Evolutionary conservation across 1,140 invertebrate species (phyloP), one percentile per base, ranked within the genome.

Genomic region (Micrasema longulum): DNA sequence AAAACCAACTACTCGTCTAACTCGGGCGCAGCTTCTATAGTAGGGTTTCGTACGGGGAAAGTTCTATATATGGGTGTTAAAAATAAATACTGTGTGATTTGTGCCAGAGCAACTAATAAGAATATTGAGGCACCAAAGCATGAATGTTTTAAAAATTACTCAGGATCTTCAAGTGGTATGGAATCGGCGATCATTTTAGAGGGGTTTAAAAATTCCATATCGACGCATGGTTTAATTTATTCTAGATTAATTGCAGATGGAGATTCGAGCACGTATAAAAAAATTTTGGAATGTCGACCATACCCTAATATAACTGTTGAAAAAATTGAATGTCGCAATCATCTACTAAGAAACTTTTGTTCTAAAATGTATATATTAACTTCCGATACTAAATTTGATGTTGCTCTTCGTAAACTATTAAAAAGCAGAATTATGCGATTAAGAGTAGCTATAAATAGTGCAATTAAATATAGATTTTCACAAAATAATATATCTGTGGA

Each of bases 201-300:
- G 73, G 80, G 80, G 14, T 86, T 86, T 31, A 31, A 31, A 31
- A 9, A 48, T 9, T 81, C 80, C 62, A 52, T 82, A 9, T 63
- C 78, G 48, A 78, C 77, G 71, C 74, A 86, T 77, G 75, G 78
- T 1, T 2, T 85, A 2, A 79, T 81, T 22, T 84, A 84, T 69
- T 74, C 67, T 45, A 64, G 52, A 12, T 23, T 86, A 0, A 80
- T 86, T 71, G 80, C 73, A 3, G 84, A 86, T 77, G 82, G 83
- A 9, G 85, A 86, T 68, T 80, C 79, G 11, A 82, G 74, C 43
- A 80, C 82, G 1, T 81, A 78, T 62, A 69, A 74, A 6, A 77
- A 73, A 60, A 79, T 85, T 14, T 1, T 70, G 26, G 68, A 79
- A 57, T 52, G 53, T 16, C 74, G 76, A 23, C 77, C 78, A 2